phyloP scores from a whole-genome alignment of 2,113 vertebrate species.

The Passer montanus region DNA sequence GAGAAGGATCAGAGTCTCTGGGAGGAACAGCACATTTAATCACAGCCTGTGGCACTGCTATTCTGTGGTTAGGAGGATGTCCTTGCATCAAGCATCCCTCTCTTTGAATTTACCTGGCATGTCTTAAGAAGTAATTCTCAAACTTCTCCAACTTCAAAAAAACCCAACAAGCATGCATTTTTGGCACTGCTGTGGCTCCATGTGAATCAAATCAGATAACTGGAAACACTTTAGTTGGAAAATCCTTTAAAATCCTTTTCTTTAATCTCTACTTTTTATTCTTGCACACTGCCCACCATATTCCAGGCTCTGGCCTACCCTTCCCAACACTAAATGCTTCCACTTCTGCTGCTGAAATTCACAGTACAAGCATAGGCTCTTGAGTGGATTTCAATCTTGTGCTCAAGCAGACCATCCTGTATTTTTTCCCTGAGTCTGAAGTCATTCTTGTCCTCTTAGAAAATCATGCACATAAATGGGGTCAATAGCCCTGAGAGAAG shows the following conservation, averaged over 20 bases:
- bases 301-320: background rate
- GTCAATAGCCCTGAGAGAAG: conserved; percentile 49
- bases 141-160: conserved; percentile 4
- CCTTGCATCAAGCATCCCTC: background rate
- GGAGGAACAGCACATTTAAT: background rate
- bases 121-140: conserved; percentile 2
- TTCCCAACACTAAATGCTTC: background rate
- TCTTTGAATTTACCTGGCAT: conserved; percentile 27
- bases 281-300: background rate
- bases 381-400: conserved; percentile 27
- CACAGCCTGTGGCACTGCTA: background rate
- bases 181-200: conserved; percentile 8
- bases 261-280: background rate
- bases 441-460: conserved; percentile 56
- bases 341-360: conserved; percentile 52
- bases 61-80: background rate
- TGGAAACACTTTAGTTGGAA: conserved; percentile 49
- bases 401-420: background rate
- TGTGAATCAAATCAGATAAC: conserved; percentile 53
- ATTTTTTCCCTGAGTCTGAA: conserved; percentile 46
- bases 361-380: background rate
- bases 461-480: conserved; percentile 65
- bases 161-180: background rate
- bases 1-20: background rate
- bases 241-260: conserved; percentile 18